phyloP scores from a whole-genome alignment of 2,888 invertebrate genomes.

The Drosophila fungiperda region DNA sequence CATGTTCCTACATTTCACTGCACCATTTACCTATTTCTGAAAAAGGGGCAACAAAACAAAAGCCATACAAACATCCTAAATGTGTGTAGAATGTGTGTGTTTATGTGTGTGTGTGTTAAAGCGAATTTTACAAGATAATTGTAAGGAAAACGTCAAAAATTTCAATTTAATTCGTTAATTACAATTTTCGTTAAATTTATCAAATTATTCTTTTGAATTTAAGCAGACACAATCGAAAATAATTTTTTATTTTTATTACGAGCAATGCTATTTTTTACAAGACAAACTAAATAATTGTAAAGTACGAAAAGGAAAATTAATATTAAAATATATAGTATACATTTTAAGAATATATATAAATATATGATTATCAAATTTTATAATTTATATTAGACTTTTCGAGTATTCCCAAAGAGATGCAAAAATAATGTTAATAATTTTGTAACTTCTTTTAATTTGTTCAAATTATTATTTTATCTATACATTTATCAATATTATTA shows the following conservation, averaged over 20 bases:
- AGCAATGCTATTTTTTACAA: not conserved
- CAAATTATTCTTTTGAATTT: not conserved
- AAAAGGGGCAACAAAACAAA: conserved; percentile 27
- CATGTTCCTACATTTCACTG: not conserved
- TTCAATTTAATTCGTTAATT: not conserved
- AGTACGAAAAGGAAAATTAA: no score
- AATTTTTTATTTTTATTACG: not conserved
- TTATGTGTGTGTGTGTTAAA: not conserved
- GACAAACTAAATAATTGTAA: not conserved
- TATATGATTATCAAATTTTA: not conserved
- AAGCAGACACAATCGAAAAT: not conserved
- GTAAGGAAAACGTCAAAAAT: not conserved
- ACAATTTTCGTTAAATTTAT: not conserved
- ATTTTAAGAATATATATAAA: not conserved
- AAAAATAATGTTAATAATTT: not conserved
- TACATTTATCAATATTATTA: not conserved
- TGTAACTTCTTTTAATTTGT: not conserved
- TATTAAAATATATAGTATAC: not conserved
- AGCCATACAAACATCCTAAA: conserved; percentile 33
- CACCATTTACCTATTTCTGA: not conserved
- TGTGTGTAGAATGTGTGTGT: not conserved
- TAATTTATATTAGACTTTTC: not conserved
- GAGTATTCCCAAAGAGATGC: not conserved
- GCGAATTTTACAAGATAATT: not conserved
- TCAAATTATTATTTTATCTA: not conserved